Conservation (phyloP, 2,888 invertebrate species). For the Metopia argyrocephala region DNA sequence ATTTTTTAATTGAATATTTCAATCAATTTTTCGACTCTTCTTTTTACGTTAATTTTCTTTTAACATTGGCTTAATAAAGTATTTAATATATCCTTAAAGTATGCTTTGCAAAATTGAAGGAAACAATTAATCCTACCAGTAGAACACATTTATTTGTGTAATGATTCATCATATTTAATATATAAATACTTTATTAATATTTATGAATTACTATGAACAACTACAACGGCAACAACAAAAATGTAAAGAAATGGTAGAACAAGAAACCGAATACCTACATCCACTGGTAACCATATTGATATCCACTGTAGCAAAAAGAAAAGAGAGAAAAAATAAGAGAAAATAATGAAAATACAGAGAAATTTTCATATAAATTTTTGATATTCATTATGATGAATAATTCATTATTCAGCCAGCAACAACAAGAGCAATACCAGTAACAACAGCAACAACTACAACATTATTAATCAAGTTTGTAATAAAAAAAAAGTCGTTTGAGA, state of each 20-base stretch:
- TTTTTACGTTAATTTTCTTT: no score
- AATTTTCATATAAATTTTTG: slow-evolving; percentile 39
- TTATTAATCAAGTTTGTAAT: not conserved
- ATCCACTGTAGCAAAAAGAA: slow-evolving; percentile 64
- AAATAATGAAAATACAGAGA: slow-evolving; percentile 36
- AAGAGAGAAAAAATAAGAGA: slow-evolving; percentile 41
- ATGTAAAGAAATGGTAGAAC: not conserved
- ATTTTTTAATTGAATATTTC: no score
- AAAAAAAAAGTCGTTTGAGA: not conserved
- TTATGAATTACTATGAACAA: not conserved
- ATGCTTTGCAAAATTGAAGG: not conserved
- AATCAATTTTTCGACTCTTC: no score
- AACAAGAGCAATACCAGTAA: not conserved
- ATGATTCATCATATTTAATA: not conserved
- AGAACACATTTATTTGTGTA: not conserved
- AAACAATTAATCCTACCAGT: not conserved
- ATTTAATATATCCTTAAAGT: not conserved
- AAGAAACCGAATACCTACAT: slow-evolving; percentile 67
- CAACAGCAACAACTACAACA: not conserved
- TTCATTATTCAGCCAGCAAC: slow-evolving; percentile 25
- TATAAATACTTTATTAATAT: not conserved
- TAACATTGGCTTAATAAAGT: not conserved
- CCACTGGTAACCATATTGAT: slow-evolving; percentile 69
- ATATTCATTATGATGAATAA: slow-evolving; percentile 33
- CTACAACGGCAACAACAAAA: not conserved